phyloP scores from a whole-genome alignment of 2,797 vertebrate genomes.

The Masticophis lateralis region DNA sequence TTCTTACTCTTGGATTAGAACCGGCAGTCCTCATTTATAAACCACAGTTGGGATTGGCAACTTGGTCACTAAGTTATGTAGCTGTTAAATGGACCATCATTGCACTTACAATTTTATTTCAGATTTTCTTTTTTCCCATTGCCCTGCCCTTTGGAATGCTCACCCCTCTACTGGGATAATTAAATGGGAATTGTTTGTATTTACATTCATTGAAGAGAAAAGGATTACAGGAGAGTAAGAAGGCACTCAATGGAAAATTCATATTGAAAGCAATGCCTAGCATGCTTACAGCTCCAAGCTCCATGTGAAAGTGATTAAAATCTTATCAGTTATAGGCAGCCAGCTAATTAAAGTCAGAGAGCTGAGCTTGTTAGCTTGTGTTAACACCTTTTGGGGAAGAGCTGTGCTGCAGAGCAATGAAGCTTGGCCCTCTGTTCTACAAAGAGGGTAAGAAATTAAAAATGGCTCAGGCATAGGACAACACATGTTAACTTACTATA shows the following conservation, averaged over 20 bases:
- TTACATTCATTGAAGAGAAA: background rate
- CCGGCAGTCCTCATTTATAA: background rate
- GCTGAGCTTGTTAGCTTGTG: background rate
- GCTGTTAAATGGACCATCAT: background rate
- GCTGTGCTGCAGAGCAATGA: background rate
- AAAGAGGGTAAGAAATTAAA: background rate
- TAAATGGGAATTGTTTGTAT: background rate
- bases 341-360: background rate
- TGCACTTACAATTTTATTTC: background rate
- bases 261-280: background rate
- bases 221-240: background rate
- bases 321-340: background rate
- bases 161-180: background rate
- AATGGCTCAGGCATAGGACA: background rate
- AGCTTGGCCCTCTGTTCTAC: background rate
- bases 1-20: background rate
- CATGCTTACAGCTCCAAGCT: background rate
- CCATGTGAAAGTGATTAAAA: background rate
- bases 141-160: background rate
- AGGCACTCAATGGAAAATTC: background rate
- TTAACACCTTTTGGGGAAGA: background rate
- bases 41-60: background rate
- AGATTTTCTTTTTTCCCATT: background rate
- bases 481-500: background rate
- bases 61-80: background rate